phyloP scores from a whole-genome alignment of 1,140 invertebrate species.

The Epicauta chinensis region DNA sequence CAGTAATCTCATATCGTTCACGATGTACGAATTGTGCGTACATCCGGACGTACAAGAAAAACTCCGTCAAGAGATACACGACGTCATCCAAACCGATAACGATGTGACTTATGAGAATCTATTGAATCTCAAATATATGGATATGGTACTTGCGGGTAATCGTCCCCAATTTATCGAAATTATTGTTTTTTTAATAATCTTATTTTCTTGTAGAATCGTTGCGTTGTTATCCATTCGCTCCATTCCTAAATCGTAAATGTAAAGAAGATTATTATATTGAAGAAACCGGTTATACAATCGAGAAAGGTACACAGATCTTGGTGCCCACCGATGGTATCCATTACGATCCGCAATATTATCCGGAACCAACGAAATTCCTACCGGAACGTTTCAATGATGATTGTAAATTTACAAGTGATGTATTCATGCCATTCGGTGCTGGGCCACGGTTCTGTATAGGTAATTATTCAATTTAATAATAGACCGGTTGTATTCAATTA shows the following conservation, averaged over 20 bases:
- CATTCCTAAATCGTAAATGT: conserved; percentile 36
- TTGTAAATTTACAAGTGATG: conserved; percentile 30
- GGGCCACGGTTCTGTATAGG: conserved; percentile 56
- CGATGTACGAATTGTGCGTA: conserved; percentile 59
- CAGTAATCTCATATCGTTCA: conserved; percentile 59
- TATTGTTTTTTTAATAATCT: conserved; percentile 7
- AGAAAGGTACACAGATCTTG: conserved; percentile 30
- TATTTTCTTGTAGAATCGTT: conserved; percentile 18
- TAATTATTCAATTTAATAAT: conserved; percentile 27
- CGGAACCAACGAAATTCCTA: conserved; percentile 56
- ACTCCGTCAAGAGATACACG: conserved; percentile 41
- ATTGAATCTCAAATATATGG: conserved; percentile 42
- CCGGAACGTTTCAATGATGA: conserved; percentile 54
- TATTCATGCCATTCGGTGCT: conserved; percentile 53
- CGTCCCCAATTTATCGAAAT: conserved; percentile 26
- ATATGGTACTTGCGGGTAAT: conserved; percentile 41
- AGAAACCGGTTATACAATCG: conserved; percentile 18
- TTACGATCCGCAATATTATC: conserved; percentile 47
- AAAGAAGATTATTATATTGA: conserved; percentile 40
- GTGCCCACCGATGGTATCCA: conserved; percentile 40
- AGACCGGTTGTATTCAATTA: too few species aligned
- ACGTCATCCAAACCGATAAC: conserved; percentile 24
- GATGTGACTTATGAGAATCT: conserved; percentile 41
- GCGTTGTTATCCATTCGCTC: conserved; percentile 20
- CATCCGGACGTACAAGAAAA: conserved; percentile 43